Conservation (phyloP, 2,113 vertebrate genomes). For the Thamnophis sirtalis region DNA sequence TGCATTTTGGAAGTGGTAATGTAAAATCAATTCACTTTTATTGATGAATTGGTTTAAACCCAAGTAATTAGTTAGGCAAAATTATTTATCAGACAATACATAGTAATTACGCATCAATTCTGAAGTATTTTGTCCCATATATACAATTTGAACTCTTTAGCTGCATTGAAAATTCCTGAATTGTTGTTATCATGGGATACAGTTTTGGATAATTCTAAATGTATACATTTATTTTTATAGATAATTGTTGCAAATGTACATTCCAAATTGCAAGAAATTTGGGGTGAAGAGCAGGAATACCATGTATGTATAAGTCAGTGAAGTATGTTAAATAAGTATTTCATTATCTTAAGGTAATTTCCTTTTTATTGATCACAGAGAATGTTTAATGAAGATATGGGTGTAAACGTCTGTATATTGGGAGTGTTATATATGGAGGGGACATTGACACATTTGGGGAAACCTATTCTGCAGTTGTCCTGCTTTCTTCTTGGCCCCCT, state of each 20-base stretch:
- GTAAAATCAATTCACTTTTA: background rate
- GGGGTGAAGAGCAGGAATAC: background rate
- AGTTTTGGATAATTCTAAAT: background rate
- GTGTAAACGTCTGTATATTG: background rate
- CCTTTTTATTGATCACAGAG: background rate
- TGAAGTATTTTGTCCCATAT: background rate
- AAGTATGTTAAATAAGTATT: background rate
- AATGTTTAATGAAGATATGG: background rate
- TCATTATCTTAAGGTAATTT: background rate
- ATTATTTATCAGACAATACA: background rate
- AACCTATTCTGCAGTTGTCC: background rate
- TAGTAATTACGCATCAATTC: background rate
- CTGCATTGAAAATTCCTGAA: background rate
- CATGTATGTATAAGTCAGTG: background rate
- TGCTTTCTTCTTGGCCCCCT: background rate
- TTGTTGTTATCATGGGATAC: background rate
- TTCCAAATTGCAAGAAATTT: background rate
- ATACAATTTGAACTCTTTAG: background rate
- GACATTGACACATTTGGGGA: background rate
- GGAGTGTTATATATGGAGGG: background rate
- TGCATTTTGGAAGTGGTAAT: background rate
- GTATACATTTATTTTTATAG: background rate
- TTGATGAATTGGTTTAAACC: background rate
- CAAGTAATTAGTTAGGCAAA: background rate
- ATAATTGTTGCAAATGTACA: no score